Evolutionary conservation across 92 coral and sea anemone species (phyloP), one percentile per base, ranked within the genome.

Genomic region (Phenganax stokvisi): DNA sequence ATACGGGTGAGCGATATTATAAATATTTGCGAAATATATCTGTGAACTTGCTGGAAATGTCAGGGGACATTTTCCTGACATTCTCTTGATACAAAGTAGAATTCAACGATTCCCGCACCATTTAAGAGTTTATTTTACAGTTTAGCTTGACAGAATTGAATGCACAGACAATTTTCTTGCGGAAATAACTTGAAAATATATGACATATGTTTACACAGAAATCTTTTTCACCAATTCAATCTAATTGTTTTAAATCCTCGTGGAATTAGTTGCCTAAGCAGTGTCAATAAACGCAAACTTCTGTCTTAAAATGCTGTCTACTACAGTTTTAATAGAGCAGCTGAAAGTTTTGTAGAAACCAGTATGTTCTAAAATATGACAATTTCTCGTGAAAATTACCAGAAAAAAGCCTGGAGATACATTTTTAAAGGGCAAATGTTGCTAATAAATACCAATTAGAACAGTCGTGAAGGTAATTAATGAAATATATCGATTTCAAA

Each of bases 201-300:
- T 77, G 70, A 64, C 70, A 20, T 64, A 11, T 77, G 65, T 77
- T 59, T 77, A 61, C 81, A 77, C 57, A 59, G 62, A 59, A 16
- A 11, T 12, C 52, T 0, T 53, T 77, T 61, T 15, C 44, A 77
- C 81, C 57, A 59, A 31, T 51, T 77, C 81, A 54, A 51, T 59
- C 71, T 77, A 77, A 77, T 77, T 77, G 81, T 77, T n/a, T 44
- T 61, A 77, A 77, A 77, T 59, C 81, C 81, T 31, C 51, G 65
- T 8, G 81, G 81, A 30, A 58, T 75, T 75, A 75, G 56, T 55
- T 44, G 31, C 54, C 59, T 25, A 66, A 31, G 11, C 29, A 30
- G 16, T 77, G 81, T 77, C 81, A 59, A 77, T 51, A 71, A 51
- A 71, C 31, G 70, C 70, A 64, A 64, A 44, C 70, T n/a, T 11